phyloP scores from a whole-genome alignment of 2,113 vertebrate species.

The Lota lota region DNA sequence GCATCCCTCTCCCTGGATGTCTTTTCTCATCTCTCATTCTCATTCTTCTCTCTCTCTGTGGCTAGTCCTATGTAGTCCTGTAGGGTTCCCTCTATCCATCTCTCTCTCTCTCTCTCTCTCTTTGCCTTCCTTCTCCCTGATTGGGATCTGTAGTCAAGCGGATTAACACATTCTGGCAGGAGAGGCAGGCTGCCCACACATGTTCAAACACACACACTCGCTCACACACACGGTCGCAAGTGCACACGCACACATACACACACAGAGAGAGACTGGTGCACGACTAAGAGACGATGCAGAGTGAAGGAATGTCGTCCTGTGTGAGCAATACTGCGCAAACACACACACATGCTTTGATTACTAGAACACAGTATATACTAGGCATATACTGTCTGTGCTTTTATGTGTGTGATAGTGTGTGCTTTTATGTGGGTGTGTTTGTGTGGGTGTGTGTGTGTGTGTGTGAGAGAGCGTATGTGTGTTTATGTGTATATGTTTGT shows the following conservation, averaged over 20 bases:
- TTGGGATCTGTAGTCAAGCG: conserved; percentile 77
- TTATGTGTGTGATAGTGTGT: too few relatives aligned
- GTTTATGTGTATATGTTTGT: too few relatives aligned
- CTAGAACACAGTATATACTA: too few relatives aligned
- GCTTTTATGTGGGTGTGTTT: too few relatives aligned
- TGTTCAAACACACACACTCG: conserved; percentile 28
- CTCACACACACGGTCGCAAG: conserved; percentile 19
- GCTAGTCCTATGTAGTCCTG: not conserved
- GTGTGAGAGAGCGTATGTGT: too few relatives aligned
- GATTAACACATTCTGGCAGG: conserved; percentile 78
- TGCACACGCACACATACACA: conserved; percentile 16
- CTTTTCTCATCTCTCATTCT: conserved; percentile 12
- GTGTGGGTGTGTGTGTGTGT: too few relatives aligned
- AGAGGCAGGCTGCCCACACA: conserved; percentile 65
- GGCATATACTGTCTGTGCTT: too few relatives aligned
- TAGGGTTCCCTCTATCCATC: not conserved
- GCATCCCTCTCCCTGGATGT: conserved; percentile 32
- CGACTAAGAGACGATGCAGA: not conserved
- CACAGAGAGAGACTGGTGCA: not conserved
- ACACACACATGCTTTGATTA: too few relatives aligned
- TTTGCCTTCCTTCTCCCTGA: conserved; percentile 62
- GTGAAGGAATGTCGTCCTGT: not conserved
- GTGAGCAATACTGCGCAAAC: too few relatives aligned
- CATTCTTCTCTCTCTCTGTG: not conserved
- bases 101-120: conserved; percentile 38